Conservation (phyloP, 2,113 vertebrate genomes). For the Elephas maximus region DNA sequence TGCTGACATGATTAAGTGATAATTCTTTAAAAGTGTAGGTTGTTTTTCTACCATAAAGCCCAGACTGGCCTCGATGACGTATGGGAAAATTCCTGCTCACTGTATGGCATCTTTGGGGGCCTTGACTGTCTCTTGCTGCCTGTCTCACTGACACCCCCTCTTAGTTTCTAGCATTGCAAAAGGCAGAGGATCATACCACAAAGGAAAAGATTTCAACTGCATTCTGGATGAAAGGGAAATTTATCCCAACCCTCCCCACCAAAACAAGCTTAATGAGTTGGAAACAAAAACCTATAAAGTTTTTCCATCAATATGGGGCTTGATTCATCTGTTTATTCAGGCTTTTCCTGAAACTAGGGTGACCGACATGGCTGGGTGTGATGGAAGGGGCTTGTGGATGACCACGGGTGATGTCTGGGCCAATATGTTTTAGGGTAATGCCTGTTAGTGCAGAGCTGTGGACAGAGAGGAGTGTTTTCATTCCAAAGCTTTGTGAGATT, state of each 20-base stretch:
- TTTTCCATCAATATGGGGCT: constrained; percentile 15
- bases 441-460: background rate
- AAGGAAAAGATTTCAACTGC: constrained; percentile 10
- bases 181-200: background rate
- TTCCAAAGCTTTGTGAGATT: constrained; percentile 9
- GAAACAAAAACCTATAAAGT: constrained; percentile 61
- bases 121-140: accelerated
- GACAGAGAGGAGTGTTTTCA: background rate
- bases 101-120: accelerated
- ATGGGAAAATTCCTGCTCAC: background rate
- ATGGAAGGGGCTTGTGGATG: background rate
- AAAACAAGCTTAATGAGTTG: background rate
- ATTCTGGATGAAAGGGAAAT: constrained; percentile 11
- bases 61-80: accelerated
- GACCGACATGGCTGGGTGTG: background rate
- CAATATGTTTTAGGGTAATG: background rate
- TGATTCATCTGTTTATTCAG: constrained; percentile 76
- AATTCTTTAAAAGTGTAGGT: constrained; percentile 48
- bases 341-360: constrained; percentile 72
- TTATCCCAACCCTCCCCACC: background rate
- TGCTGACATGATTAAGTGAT: constrained; percentile 45
- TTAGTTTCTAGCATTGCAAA: background rate
- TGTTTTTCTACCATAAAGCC: background rate
- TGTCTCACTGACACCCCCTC: accelerated
- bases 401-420: background rate